Conservation (phyloP, 1,140 invertebrate genomes). For the Brachionus paranguensis region DNA sequence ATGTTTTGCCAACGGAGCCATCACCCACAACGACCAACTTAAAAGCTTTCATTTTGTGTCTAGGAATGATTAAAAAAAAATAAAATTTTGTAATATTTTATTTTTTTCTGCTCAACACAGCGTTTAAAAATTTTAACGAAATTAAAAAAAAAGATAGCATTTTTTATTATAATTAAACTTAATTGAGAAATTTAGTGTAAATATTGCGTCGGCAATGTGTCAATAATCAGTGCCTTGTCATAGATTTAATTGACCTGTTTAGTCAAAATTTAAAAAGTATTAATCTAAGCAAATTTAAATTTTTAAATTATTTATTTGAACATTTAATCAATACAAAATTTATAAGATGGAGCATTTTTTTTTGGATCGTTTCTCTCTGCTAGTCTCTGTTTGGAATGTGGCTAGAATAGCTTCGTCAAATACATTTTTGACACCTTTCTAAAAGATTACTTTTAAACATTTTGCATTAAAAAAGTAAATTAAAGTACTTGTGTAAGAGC, state of each 20-base stretch:
- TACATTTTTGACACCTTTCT: slow-evolving; percentile 99
- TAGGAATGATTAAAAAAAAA: neutral
- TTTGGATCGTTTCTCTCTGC: slow-evolving; percentile 62
- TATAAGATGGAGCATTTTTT: neutral
- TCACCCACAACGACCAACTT: slow-evolving; percentile 49
- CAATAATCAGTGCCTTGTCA: neutral
- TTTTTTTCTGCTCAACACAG: slow-evolving; percentile 1
- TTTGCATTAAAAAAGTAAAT: neutral
- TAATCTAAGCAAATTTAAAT: neutral
- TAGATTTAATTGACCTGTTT: neutral
- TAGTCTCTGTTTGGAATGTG: slow-evolving; percentile 61
- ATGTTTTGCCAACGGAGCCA: slow-evolving; percentile 50
- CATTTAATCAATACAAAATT: neutral
- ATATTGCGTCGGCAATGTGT: neutral
- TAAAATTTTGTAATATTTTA: neutral
- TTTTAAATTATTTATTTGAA: neutral
- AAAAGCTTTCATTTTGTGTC: neutral
- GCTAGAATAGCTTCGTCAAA: slow-evolving; percentile 99
- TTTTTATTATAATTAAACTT: slow-evolving; percentile 18
- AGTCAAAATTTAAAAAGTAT: neutral
- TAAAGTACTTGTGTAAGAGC: slow-evolving; percentile 18
- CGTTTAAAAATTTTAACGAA: slow-evolving; percentile 2
- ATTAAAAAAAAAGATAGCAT: neutral
- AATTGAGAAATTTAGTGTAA: neutral
- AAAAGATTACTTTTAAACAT: neutral